Base-by-base conservation (phyloP, 1,140 invertebrate genomes). In the Cotesia chilonis region DNA sequence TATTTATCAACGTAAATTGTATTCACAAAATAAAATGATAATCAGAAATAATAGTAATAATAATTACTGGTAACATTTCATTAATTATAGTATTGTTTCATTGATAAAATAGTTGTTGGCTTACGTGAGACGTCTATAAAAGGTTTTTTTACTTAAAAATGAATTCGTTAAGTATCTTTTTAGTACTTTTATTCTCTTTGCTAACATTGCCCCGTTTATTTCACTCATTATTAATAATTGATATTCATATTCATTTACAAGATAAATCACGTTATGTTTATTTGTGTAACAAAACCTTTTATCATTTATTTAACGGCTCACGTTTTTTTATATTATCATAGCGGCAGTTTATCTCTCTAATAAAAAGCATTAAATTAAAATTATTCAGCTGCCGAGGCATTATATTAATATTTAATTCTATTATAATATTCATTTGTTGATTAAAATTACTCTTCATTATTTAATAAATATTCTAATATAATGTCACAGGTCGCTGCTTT, bases 401-500 rank as follows among this genome's bases (percentile, higher is more conserved):
- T 69, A 66, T 74, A 70, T 79, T 81, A 2, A 47, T 47, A 47
- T 47, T 47, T 2, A 9, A 9, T 60, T 10, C 10, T 60, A 79
- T 81, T 85, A 82, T 83, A 84, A 83, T 82, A 84, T 75, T 73
- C 68, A 81, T 73, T 64, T 80, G 76, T 77, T 81, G 79, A 79
- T 70, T 68, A 75, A 77, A 77, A 17, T 60, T 72, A 67, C 36
- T 35, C 37, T 73, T 73, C 57, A 73, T 73, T 75, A 71, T 73
- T 75, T 64, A 80, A 83, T 84, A 82, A 84, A 82, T 83, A 84
- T 79, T 84, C 78, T 83, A 81, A 76, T 81, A 77, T 80, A 82
- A 83, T 83, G 82, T 85, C 81, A 82, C 83, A 81, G 79, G 77
- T 83, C 79, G 79, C 78, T 79, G 81, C 79, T 80, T 82, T 81